phyloP scores from a whole-genome alignment of 2,797 vertebrate species.

The Gymnothorax javanicus region DNA sequence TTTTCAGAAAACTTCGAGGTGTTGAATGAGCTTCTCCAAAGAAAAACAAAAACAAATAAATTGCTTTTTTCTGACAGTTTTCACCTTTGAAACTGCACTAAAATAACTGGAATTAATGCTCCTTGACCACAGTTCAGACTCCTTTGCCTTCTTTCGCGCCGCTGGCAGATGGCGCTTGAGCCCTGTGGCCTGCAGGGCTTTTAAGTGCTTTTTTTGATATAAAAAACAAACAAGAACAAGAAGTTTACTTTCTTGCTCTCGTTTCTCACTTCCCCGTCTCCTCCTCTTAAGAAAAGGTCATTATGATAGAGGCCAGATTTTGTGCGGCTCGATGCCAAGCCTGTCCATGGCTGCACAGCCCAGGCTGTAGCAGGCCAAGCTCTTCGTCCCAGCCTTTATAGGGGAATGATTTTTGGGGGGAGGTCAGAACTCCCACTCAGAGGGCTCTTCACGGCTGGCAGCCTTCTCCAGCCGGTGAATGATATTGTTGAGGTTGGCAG shows the following conservation, averaged over 20 bases:
- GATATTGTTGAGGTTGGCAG: constrained; percentile 99
- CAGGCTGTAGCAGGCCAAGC: constrained; percentile 1
- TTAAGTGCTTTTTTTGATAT: constrained; percentile 78
- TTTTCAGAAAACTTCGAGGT: constrained; percentile 81
- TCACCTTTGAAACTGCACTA: constrained; percentile 78
- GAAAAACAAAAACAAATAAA: constrained; percentile 81
- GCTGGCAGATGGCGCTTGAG: constrained; percentile 84
- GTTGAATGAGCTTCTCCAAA: constrained; percentile 55
- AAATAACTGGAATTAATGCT: constrained; percentile 76
- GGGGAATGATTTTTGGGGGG: constrained; percentile 7
- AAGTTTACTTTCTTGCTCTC: constrained; percentile 27
- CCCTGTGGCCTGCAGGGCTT: constrained; percentile 86
- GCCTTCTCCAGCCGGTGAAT: constrained; percentile 99
- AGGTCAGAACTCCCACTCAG: constrained; percentile 86
- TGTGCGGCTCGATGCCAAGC: constrained; percentile 31
- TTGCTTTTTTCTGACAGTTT: constrained; percentile 81
- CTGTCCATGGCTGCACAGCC: constrained; percentile 55
- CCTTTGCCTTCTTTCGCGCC: constrained; percentile 74
- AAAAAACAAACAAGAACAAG: constrained; percentile 67
- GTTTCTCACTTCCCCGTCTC: constrained; percentile 14
- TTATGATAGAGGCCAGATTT: constrained; percentile 30
- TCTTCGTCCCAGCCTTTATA: constrained; percentile 50
- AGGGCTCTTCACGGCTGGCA: constrained; percentile 93
- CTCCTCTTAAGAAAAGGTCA: constrained; percentile 27
- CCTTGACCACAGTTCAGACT: constrained; percentile 67